A percentile compares a stretch with the other conserved stretches of the same genome.
Conservation (phyloP, 2,113 vertebrate species). For the Nothoprocta pentlandii region DNA sequence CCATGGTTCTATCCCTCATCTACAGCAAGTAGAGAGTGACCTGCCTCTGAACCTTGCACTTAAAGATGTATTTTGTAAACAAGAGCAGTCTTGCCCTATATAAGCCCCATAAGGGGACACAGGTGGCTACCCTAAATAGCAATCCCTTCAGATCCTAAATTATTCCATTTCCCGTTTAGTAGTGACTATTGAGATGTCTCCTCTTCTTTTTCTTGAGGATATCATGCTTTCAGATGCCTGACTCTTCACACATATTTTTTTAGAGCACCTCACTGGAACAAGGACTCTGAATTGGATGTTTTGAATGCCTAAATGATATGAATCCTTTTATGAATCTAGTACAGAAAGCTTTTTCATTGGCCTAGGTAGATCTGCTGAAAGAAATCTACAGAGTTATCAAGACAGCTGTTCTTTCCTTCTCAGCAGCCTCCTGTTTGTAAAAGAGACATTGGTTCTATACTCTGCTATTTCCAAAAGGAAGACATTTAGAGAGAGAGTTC, state of each 20-base stretch:
- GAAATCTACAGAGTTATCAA: background rate
- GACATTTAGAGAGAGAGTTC: background rate
- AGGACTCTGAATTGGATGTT: background rate
- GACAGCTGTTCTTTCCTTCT: background rate
- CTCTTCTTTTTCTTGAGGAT: background rate
- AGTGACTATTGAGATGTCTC: background rate
- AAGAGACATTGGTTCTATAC: background rate
- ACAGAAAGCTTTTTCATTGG: background rate
- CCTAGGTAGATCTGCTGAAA: background rate
- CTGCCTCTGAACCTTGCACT: background rate
- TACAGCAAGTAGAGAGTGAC: background rate
- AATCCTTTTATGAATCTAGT: background rate
- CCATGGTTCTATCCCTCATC: background rate
- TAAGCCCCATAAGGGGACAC: background rate
- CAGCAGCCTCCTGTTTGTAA: background rate
- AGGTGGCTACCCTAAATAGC: background rate
- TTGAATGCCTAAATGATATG: background rate
- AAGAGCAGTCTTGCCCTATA: background rate
- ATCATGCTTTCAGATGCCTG: background rate
- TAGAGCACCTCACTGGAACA: background rate
- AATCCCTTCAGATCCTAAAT: background rate
- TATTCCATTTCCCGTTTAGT: background rate
- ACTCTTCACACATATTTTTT: background rate
- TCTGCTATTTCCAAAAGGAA: background rate
- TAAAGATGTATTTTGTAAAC: background rate